Evolutionary conservation across 2,888 invertebrate genomes (phyloP), one percentile per base, ranked within the genome.

Genomic region (Crocallis elinguaria): DNA sequence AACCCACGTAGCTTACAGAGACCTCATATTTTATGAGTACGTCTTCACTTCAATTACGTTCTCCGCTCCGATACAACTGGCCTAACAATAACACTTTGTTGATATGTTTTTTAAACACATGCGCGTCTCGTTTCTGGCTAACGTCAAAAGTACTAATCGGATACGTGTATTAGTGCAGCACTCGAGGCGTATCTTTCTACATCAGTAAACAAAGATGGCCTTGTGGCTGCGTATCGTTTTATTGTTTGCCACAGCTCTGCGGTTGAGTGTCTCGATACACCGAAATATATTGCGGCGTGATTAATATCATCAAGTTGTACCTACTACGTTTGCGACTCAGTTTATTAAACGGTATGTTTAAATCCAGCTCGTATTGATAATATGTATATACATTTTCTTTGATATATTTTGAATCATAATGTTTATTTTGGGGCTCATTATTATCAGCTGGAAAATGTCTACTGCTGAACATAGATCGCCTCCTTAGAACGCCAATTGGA

Each of bases 141-240:
- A 32, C 57, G 50, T 64, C 57, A 57, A 53, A 36, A 53, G 57
- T 49, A 57, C 55, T 53, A 55, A 60, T 60, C 61, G 60, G 52
- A 55, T 61, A 54, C 60, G 48, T 56, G 53, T 64, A 67, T 65
- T 64, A 21, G 62, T 67, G 63, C 64, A 67, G 62, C 62, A 67
- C 67, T 68, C 62, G 67, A 73, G 69, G 71, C 73, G 77, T 82
- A 69, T 79, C 77, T 83, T 79, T 85, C 83, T 82, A 80, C 82
- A 72, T 76, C 75, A 78, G 84, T 89, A 86, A 86, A 86, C 87
- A 88, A 84, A 82, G 79, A 71, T 82, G 88, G 66, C 89, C 89
- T 89, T 89, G 88, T 67, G 57, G 36, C 57, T 64, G 60, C 60
- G 84, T 88, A 78, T 89, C 88, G 73, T 79, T 84, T 89, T 87